Conservation (phyloP, 2,113 vertebrate species). For the Speoplatyrhinus poulsoni region DNA sequence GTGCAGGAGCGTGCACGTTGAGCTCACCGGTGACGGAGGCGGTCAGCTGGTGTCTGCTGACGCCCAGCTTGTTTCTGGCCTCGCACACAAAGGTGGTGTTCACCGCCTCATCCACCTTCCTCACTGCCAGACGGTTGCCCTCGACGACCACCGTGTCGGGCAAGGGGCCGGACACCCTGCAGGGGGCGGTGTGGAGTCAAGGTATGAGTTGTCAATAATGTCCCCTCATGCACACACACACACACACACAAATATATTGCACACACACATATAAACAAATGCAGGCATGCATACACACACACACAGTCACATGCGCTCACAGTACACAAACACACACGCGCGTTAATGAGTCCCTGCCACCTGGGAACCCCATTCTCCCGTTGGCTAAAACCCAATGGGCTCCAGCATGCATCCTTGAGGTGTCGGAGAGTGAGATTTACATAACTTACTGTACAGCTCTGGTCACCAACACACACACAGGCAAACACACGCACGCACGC, state of each 20-base stretch:
- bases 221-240: background rate
- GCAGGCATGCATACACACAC: slow-evolving; percentile 9
- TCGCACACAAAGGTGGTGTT: slow-evolving; percentile 88
- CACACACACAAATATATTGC: slow-evolving; percentile 37
- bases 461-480: background rate
- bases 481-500: slow-evolving; percentile 1
- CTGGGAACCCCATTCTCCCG: background rate
- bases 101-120: slow-evolving; percentile 78
- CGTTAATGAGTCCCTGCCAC: background rate
- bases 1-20: background rate
- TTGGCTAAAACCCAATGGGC: background rate
- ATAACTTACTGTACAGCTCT: too few relatives aligned
- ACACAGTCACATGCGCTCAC: background rate
- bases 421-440: too few relatives aligned
- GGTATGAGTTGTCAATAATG: background rate
- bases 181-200: background rate
- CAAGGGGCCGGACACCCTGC: slow-evolving; percentile 61
- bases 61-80: slow-evolving; percentile 73
- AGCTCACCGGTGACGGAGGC: slow-evolving; percentile 81
- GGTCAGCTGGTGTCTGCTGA: slow-evolving; percentile 68
- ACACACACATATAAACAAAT: background rate
- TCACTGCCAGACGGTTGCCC: slow-evolving; percentile 74
- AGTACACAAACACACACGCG: background rate
- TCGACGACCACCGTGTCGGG: slow-evolving; percentile 66
- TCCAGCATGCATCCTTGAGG: background rate